Evolutionary conservation across 53 echinoderm and acorn worm genomes (phyloP).

Genomic region (Arbacia lixula): DNA sequence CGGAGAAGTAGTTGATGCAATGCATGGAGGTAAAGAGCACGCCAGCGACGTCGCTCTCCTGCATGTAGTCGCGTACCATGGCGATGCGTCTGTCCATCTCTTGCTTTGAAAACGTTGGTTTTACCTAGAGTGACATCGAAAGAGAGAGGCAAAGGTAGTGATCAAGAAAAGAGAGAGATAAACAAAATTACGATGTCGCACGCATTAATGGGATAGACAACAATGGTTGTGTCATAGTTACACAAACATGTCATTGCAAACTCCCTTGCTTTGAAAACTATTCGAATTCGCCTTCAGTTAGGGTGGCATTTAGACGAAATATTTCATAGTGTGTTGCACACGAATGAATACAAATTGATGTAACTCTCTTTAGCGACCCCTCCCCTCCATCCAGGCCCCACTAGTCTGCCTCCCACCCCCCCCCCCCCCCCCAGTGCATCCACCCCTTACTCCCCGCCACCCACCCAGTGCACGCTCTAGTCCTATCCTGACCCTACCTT

Average conservation of each 20-base stretch:
- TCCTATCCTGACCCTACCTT: too few relatives aligned
- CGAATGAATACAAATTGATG: too few relatives aligned
- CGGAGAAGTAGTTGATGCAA: conserved; percentile 88
- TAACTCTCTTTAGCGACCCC: too few relatives aligned
- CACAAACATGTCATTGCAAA: neutral
- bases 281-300: too few relatives aligned
- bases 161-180: neutral
- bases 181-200: neutral
- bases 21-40: conserved; percentile 87
- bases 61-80: conserved; percentile 74
- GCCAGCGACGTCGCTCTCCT: conserved; percentile 70
- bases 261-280: too few relatives aligned
- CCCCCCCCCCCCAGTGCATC: too few relatives aligned
- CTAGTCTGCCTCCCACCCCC: too few relatives aligned
- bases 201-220: neutral
- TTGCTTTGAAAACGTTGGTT: conserved; percentile 76
- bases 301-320: too few relatives aligned
- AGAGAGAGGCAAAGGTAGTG: neutral
- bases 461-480: too few relatives aligned
- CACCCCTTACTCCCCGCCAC: too few relatives aligned
- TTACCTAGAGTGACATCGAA: conserved; percentile 26
- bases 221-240: neutral
- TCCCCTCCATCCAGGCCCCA: too few relatives aligned
- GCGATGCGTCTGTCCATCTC: conserved; percentile 75
- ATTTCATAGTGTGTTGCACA: too few relatives aligned